Base-by-base conservation (phyloP, 2,113 vertebrate species). In the Ardeotis arabs region DNA sequence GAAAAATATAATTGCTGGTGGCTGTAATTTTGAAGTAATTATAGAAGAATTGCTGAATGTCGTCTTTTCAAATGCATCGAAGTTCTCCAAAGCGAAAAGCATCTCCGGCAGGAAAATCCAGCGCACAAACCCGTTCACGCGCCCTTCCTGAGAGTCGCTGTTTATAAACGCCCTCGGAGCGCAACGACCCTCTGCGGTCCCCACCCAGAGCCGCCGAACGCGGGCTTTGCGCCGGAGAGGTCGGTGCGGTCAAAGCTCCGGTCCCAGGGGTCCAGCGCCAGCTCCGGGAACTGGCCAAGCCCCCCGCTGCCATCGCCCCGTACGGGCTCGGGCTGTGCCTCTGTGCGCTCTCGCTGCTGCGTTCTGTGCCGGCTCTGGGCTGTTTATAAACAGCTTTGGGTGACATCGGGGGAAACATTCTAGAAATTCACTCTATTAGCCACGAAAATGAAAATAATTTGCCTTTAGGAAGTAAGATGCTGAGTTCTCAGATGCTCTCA, bases 11-110 rank as follows among this genome's bases (percentile, higher is more conserved):
- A 95, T 90, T 87, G 94, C 78, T 80, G 21, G 9, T 93, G 70
- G 70, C 69, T 94, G 90, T 78, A 77, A 94, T 95, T 95, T 81
- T 58, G 91, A 89, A 70, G 49, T 37, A 67, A 93, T 94, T 95
- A 53, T 1, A 44, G 78, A 70, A 92, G 81, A 81, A 76, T 84
- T 53, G 64, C 88, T 91, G 86, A 79, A 56, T 33, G 14, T 19
- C 11, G 41, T 41, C 77, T 55, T 87, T 67, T 28, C 74, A 66
- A 64, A 91, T 3, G 41, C 77, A 63, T 2, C 21, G 1, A 62
- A 90, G 52, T 66, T 90, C 76, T 88, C 78, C 49, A 29, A 81
- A 75, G 68, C 28, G 47, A 94, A 76, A 70, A 88, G 49, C 23
- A 13, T 37, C 60, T n/a, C 89, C 44, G 52, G 52, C 53, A 91